A percentile compares a stretch with the other conserved stretches of the same genome.
Evolutionary conservation across 1,140 invertebrate species (phyloP).

Genomic region (Drosophila navojoa): DNA sequence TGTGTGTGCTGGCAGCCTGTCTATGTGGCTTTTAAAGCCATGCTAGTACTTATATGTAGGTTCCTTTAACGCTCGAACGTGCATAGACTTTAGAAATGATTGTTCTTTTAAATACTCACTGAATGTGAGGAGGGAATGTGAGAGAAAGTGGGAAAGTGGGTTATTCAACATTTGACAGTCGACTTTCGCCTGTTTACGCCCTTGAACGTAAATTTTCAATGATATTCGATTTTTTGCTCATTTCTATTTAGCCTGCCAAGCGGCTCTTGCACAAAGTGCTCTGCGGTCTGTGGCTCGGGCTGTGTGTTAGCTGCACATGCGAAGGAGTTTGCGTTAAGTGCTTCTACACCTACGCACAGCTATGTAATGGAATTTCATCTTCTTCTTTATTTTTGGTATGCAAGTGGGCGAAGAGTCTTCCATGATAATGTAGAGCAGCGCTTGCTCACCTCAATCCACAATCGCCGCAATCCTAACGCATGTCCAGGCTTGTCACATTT

Average conservation of each 20-base stretch:
- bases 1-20: background rate
- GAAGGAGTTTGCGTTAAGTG: slow-evolving; percentile 43
- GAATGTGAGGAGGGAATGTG: background rate
- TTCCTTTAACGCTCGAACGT: slow-evolving; percentile 5
- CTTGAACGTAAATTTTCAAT: slow-evolving; percentile 41
- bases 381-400: background rate
- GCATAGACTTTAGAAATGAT: slow-evolving; percentile 7
- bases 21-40: background rate
- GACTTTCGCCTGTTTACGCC: slow-evolving; percentile 22
- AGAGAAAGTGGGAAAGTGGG: too few species aligned
- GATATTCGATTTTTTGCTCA: background rate
- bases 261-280: slow-evolving; percentile 8
- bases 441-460: too few species aligned
- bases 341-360: slow-evolving; percentile 53
- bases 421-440: background rate
- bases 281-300: background rate
- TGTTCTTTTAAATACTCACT: background rate
- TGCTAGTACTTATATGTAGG: background rate
- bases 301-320: background rate
- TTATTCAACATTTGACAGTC: too few species aligned
- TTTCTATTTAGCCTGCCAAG: background rate
- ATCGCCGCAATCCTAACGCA: background rate
- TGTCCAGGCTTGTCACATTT: background rate
- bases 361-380: slow-evolving; percentile 53
- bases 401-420: slow-evolving; percentile 47